Conservation (phyloP, 2,888 invertebrate genomes). For the Clitarchus hookeri region DNA sequence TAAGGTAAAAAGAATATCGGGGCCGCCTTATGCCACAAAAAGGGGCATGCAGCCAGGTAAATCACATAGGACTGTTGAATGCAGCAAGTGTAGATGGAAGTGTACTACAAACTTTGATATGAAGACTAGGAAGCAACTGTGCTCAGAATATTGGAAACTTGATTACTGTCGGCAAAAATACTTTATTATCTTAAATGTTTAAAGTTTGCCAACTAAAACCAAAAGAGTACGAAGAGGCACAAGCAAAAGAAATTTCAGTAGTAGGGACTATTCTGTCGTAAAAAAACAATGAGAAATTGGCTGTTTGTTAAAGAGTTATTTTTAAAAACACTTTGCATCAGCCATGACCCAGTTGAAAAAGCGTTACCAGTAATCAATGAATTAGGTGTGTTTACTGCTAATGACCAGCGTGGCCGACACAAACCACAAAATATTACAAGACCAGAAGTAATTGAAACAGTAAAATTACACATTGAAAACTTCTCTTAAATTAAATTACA, state of each 20-base stretch:
- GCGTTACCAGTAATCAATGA: background rate
- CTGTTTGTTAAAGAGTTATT: background rate
- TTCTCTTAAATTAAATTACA: background rate
- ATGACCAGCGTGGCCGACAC: background rate
- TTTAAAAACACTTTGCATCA: conserved; percentile 19
- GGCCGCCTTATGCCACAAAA: background rate
- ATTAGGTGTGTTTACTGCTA: background rate
- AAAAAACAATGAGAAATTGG: background rate
- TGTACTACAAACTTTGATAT: background rate
- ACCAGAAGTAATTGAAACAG: background rate
- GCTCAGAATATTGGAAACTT: background rate
- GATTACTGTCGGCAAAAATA: background rate
- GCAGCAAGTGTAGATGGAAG: conserved; percentile 23
- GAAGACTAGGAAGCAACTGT: background rate
- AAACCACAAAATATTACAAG: background rate
- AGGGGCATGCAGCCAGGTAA: conserved; percentile 19
- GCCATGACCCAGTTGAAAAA: background rate
- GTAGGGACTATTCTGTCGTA: background rate
- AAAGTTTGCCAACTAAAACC: background rate
- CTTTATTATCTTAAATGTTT: background rate
- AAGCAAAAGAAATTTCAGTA: background rate
- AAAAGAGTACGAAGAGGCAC: background rate
- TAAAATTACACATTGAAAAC: conserved; percentile 1
- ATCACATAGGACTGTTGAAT: background rate
- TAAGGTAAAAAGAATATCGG: background rate